Base-by-base conservation (phyloP, 2,888 invertebrate genomes). In the Nowickia ferox region DNA sequence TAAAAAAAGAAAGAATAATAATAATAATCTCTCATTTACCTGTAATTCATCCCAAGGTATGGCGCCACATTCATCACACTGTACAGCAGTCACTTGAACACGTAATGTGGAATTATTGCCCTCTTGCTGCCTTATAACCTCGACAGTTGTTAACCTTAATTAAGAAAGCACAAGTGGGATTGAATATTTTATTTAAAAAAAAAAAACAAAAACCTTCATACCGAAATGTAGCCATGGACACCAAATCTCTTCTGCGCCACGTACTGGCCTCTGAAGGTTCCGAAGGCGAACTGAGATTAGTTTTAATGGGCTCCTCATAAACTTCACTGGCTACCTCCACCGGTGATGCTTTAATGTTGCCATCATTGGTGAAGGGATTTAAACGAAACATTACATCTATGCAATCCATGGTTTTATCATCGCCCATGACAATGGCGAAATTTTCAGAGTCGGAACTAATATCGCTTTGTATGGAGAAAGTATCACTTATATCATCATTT, bases 21-120 rank as follows among this genome's bases (percentile, higher is more conserved):
- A 0, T 40, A 40, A 19, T 1, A 10, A 42, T 17, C 38, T 17
- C 30, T 44, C 11, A 17, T 65, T 78, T 63, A 97, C 97, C 96
- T 98, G 98, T 94, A 98, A 96, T 93, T 98, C 98, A 91, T 98
- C 98, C 96, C 97, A 98, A 0, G 97, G 97, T 91, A 98, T 97
- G 57, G 97, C 96, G 55, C 96, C 95, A 90, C 97, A 97, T 92
- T 98, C 98, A 89, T 97, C 96, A 72, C 96, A 95, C 42, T 94
- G 94, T 9, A 98, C 93, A 87, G 96, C 94, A 10, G 95, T 94
- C 51, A 96, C 94, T 92, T 96, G 96, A 61, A 96, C 90, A 90
- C 96, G 95, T 57, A 96, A 94, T 1, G 94, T 93, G 1, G 96
- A 96, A 48, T 94, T 93, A 87, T 95, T 94, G 1, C 96, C 96